Percentiles rank a stretch among this genome's conserved stretches.
phyloP scores from a whole-genome alignment of 2,888 invertebrate species.

The Strigamia crassipes region DNA sequence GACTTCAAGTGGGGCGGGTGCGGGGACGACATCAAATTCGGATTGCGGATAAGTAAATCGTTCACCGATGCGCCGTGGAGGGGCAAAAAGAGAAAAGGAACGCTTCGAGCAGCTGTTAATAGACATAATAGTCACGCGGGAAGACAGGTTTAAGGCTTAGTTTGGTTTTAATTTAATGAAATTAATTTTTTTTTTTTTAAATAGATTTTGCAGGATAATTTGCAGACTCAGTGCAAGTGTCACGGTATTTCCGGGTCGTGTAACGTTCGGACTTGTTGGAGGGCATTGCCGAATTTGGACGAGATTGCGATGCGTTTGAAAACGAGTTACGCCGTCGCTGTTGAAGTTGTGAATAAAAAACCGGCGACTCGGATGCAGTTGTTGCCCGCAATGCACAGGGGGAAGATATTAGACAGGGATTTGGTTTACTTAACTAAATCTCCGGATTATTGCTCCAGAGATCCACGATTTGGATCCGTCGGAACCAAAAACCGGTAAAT shows the following conservation, averaged over 20 bases:
- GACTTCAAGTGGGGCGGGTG: constrained; percentile 87
- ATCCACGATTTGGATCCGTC: constrained; percentile 72
- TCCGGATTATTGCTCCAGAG: constrained; percentile 80
- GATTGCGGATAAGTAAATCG: constrained; percentile 71
- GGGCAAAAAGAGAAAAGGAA: constrained; percentile 49
- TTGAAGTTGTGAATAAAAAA: constrained; percentile 57
- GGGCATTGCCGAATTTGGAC: constrained; percentile 67
- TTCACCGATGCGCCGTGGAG: constrained; percentile 67
- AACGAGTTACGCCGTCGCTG: constrained; percentile 66
- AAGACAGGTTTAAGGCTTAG: constrained; percentile 66
- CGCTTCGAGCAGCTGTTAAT: constrained; percentile 68
- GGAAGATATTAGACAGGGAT: constrained; percentile 64
- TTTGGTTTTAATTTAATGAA: not conserved
- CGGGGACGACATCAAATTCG: constrained; percentile 78
- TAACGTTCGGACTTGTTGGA: constrained; percentile 81
- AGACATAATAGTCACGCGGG: constrained; percentile 79
- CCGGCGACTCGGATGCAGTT: constrained; percentile 56
- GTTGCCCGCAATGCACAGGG: constrained; percentile 58
- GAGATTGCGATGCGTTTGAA: constrained; percentile 65
- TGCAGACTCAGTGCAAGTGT: constrained; percentile 74
- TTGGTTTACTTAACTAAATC: constrained; percentile 78
- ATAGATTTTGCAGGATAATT: constrained; percentile 62
- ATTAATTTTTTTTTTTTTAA: constrained; percentile 1
- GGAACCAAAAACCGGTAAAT: constrained; percentile 76
- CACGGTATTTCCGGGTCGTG: constrained; percentile 84